These are phyloP conservation scores for Berghia stephanieae DNA, from an alignment of 1,140 invertebrate genomes.

Conservation along the genomic window DNA sequence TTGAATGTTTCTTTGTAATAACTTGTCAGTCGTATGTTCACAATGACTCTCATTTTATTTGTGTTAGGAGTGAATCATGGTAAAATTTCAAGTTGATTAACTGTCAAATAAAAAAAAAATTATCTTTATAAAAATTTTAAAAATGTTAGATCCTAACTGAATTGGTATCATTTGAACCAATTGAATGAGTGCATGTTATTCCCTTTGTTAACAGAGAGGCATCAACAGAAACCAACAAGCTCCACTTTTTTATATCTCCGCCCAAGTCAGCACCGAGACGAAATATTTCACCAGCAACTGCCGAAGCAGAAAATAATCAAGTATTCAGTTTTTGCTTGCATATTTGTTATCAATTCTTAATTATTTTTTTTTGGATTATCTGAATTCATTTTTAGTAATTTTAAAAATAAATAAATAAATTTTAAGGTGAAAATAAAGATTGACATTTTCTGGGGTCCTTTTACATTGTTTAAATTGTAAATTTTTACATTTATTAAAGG, in stretches of 20 bases:
- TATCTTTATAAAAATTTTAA: too few relatives aligned
- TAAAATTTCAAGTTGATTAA: too few relatives aligned
- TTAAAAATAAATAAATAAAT: background rate
- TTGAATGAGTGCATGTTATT: background rate
- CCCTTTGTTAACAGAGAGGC: constrained; percentile 27
- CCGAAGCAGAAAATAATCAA: constrained; percentile 26
- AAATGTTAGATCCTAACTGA: background rate
- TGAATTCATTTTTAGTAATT: background rate
- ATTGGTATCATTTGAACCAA: background rate
- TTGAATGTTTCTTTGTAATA: too few relatives aligned
- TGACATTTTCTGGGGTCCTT: too few relatives aligned
- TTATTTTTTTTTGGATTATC: background rate
- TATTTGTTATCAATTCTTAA: background rate
- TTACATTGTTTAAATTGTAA: too few relatives aligned
- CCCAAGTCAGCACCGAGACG: constrained; percentile 48
- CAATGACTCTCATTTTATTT: too few relatives aligned
- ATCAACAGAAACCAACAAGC: constrained; percentile 34
- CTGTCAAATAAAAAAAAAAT: too few relatives aligned
- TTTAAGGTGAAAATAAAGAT: background rate
- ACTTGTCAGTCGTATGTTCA: too few relatives aligned
- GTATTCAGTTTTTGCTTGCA: too few relatives aligned
- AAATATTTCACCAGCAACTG: constrained; percentile 44
- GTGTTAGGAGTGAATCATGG: too few relatives aligned
- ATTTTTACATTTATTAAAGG: too few relatives aligned
- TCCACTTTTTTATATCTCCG: constrained; percentile 46